Base-by-base conservation (phyloP, 2,888 invertebrate species). In the Philhelius pedissequus region DNA sequence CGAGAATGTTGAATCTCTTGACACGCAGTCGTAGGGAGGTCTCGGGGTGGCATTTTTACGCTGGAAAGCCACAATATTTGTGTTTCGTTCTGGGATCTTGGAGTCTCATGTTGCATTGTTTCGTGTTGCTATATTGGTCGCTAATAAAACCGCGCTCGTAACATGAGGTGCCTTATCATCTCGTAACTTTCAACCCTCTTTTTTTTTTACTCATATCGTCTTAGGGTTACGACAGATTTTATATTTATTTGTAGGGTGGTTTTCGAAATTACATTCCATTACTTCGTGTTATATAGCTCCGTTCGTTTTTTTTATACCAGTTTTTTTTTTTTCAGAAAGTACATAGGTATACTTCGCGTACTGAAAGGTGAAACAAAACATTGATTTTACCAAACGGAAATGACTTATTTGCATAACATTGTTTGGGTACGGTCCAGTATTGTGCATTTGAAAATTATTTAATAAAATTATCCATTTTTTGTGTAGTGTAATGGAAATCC, bases 31-130 rank as follows among this genome's bases (percentile, higher is more conserved):
- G 9, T 52, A 68, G 81, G 43, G 45, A 43, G 35, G 45, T 52
- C 43, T 25, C 25, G 27, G 27, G 30, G 13, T 75, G 66, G 18
- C 45, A 84, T 75, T 75, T 84, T 74, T 74, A 52, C 75, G 60
- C 38, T 60, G 52, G 75, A 71, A 80, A 84, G 71, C 80, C 84
- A 76, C 75, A 84, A 84, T 84, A 76, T 84, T 80, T 80, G 70
- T 75, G 54, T 80, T 75, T 64, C 32, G 32, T 71, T 48, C 56
- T 15, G 43, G 9, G 60, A 62, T 48, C 68, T 71, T 76, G 62
- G 54, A 62, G 32, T 75, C n/a, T 64, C 84, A 71, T 60, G 62
- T 84, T 84, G 79, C 84, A 75, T 50, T 80, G 84, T 76, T 75
- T 84, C 76, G 27, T 76, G 22, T 66, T 84, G 75, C 58, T 80